Conservation (phyloP, 2,888 invertebrate species). For the Cistogaster globosa region DNA sequence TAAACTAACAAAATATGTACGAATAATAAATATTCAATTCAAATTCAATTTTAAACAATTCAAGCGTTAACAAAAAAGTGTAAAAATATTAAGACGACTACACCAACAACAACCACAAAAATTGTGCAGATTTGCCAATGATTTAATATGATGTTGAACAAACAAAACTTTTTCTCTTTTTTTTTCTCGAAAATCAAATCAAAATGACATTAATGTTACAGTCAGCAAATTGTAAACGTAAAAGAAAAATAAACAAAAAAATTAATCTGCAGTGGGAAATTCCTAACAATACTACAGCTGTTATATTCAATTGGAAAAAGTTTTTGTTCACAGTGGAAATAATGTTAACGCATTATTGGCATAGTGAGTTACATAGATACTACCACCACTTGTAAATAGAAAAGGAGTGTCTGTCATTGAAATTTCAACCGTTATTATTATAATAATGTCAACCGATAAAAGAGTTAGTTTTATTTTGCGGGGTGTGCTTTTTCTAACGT, state of each 20-base stretch:
- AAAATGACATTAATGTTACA: slow-evolving; percentile 57
- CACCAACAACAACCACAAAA: not conserved
- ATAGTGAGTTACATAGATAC: not conserved
- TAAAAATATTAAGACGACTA: slow-evolving; percentile 14
- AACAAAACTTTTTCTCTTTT: slow-evolving; percentile 34
- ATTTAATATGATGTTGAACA: slow-evolving; percentile 48
- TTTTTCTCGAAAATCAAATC: slow-evolving; percentile 34
- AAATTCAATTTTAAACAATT: slow-evolving; percentile 46
- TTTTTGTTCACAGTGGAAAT: slow-evolving; percentile 23
- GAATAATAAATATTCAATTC: slow-evolving; percentile 57
- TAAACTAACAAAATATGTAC: slow-evolving; percentile 18
- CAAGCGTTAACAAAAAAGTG: slow-evolving; percentile 50
- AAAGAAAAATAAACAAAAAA: slow-evolving; percentile 19
- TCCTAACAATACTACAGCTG: slow-evolving; percentile 80
- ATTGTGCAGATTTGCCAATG: slow-evolving; percentile 36
- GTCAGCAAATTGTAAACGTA: slow-evolving; percentile 45
- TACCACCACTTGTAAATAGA: slow-evolving; percentile 7
- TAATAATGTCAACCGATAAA: slow-evolving; percentile 40
- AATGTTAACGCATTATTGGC: slow-evolving; percentile 60
- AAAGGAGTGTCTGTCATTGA: slow-evolving; percentile 53
- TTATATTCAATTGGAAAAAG: slow-evolving; percentile 64
- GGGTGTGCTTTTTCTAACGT: slow-evolving; percentile 23
- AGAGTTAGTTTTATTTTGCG: slow-evolving; percentile 52
- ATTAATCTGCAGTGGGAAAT: slow-evolving; percentile 81
- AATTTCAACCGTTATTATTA: slow-evolving; percentile 67